A percentile compares a stretch with the other conserved stretches of the same genome.
Conservation (phyloP, 2,888 invertebrate species). For the Nebria brevicollis region DNA sequence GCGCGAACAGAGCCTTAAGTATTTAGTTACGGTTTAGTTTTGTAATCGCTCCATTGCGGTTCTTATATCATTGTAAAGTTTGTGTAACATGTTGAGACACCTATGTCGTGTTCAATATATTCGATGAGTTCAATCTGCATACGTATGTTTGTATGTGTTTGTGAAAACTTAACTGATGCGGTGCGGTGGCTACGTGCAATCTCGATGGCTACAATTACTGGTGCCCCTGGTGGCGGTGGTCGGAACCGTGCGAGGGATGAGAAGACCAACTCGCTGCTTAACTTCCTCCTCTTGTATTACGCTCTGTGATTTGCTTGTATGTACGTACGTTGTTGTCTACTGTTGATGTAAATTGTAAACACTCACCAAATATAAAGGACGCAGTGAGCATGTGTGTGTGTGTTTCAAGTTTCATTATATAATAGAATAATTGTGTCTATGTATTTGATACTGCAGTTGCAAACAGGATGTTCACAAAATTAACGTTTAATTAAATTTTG, state of each 20-base stretch:
- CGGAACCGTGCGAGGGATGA: neutral
- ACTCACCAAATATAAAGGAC: neutral
- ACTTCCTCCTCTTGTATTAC: constrained; percentile 1
- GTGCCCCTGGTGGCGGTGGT: neutral
- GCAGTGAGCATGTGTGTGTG: neutral
- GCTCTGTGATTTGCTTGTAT: neutral
- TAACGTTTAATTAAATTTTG: neutral
- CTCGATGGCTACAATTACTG: constrained; percentile 1
- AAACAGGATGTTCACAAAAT: neutral
- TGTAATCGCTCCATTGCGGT: neutral
- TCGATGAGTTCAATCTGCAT: neutral
- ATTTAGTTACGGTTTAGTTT: neutral
- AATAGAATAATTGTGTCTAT: no score
- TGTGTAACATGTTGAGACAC: neutral
- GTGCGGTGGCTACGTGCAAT: neutral
- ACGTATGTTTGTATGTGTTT: neutral
- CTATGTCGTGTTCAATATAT: neutral
- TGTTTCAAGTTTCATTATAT: no score
- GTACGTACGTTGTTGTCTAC: neutral
- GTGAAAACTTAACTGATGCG: neutral
- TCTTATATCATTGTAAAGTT: neutral
- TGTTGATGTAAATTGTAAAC: neutral
- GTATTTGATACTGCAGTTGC: constrained; percentile 1
- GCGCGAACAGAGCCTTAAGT: no score
- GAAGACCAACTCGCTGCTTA: neutral